phyloP scores from a whole-genome alignment of 1,140 invertebrate genomes.

The Drosophila murphyi region DNA sequence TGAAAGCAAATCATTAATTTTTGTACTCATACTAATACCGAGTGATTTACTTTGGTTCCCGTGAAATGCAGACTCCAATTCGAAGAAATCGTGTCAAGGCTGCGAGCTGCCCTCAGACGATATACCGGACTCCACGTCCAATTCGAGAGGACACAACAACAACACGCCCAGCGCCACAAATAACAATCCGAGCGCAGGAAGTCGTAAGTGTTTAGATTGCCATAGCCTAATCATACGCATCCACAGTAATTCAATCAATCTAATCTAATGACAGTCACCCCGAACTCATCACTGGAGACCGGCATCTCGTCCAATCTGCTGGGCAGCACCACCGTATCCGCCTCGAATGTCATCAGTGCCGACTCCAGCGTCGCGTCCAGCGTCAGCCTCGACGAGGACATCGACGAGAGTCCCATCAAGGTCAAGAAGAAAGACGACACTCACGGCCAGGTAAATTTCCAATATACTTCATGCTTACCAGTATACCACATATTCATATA shows the following conservation, averaged over 20 bases:
- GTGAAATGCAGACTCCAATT: conserved; percentile 81
- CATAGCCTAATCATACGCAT: not conserved
- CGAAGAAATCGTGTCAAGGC: conserved; percentile 94
- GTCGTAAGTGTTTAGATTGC: conserved; percentile 60
- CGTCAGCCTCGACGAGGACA: conserved; percentile 81
- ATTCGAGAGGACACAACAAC: conserved; percentile 89
- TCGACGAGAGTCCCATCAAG: conserved; percentile 81
- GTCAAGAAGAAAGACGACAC: conserved; percentile 83
- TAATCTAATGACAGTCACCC: conserved; percentile 62
- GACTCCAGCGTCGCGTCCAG: conserved; percentile 84
- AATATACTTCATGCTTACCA: no score
- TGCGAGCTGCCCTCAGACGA: conserved; percentile 92
- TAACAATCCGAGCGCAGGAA: conserved; percentile 86
- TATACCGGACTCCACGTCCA: conserved; percentile 88
- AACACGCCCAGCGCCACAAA: conserved; percentile 91
- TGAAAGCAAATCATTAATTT: conserved; percentile 75
- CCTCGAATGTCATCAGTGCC: conserved; percentile 82
- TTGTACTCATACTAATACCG: conserved; percentile 26
- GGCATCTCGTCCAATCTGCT: conserved; percentile 80
- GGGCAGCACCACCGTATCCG: conserved; percentile 78
- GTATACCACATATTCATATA: no score
- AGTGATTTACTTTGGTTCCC: conserved; percentile 62
- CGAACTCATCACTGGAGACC: conserved; percentile 82
- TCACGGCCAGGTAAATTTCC: conserved; percentile 65
- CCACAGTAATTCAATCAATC: conserved; percentile 1